These are phyloP conservation scores for Sebastolobus alascanus DNA, from an alignment of 2,797 vertebrate genomes.

Conservation along the genomic window DNA sequence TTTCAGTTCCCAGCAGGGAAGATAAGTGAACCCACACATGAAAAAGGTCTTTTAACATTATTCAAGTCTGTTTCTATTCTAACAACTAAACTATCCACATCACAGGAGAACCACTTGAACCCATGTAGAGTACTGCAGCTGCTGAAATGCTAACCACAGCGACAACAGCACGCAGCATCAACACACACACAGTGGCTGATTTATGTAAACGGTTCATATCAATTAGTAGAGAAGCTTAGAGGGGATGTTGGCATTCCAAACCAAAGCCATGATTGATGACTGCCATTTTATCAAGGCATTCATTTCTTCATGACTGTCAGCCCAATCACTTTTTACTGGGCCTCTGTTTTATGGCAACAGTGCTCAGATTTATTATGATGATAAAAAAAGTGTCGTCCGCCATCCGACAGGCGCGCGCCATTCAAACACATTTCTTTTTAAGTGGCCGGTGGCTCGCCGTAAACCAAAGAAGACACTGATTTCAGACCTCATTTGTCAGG, in stretches of 20 bases:
- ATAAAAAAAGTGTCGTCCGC: slow-evolving; percentile 76
- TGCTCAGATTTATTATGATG: slow-evolving; percentile 77
- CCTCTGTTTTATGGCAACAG: slow-evolving; percentile 65
- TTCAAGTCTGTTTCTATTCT: not conserved
- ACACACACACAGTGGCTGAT: slow-evolving; percentile 64
- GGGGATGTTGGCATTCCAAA: slow-evolving; percentile 61
- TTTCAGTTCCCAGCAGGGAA: not conserved
- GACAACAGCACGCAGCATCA: slow-evolving; percentile 39
- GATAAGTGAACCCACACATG: not conserved
- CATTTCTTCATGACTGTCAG: slow-evolving; percentile 77
- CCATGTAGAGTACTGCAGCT: slow-evolving; percentile 25
- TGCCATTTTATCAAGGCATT: slow-evolving; percentile 76
- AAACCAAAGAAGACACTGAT: slow-evolving; percentile 55
- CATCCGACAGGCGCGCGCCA: slow-evolving; percentile 41
- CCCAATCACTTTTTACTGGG: slow-evolving; percentile 73
- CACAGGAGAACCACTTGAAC: slow-evolving; percentile 12
- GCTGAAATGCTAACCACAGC: slow-evolving; percentile 48
- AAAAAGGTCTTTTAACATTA: not conserved
- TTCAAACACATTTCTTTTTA: slow-evolving; percentile 54
- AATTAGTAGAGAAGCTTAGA: slow-evolving; percentile 71
- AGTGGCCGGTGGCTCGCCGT: slow-evolving; percentile 33
- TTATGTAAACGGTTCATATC: slow-evolving; percentile 75
- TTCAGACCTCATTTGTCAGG: slow-evolving; percentile 26
- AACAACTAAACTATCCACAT: slow-evolving; percentile 20
- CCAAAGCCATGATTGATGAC: slow-evolving; percentile 77